Evolutionary conservation across 2,888 invertebrate genomes (phyloP).

Genomic region (Drosophila planitibia): DNA sequence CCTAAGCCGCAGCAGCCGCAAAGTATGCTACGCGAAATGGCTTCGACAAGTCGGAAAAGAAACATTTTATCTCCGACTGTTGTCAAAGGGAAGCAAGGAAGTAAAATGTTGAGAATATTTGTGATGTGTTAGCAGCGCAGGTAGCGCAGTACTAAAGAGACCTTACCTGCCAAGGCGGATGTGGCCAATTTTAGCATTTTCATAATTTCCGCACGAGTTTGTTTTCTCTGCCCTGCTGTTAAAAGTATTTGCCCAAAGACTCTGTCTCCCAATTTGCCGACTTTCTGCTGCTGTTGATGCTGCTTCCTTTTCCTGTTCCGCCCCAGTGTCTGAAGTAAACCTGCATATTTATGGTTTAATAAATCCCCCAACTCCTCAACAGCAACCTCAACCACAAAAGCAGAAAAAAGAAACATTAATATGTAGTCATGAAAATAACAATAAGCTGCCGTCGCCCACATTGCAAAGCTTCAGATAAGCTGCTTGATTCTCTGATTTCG

Average conservation of each 20-base stretch:
- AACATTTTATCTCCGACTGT: constrained; percentile 13
- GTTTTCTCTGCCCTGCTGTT: constrained; percentile 22
- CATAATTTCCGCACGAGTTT: constrained; percentile 73
- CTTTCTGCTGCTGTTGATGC: constrained; percentile 8
- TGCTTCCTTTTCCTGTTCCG: constrained; percentile 49
- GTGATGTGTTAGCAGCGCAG: constrained; percentile 4
- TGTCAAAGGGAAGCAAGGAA: constrained; percentile 6
- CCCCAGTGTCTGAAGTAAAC: constrained; percentile 42
- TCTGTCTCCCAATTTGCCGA: constrained; percentile 6
- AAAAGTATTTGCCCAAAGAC: constrained; percentile 41
- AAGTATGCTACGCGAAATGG: constrained; percentile 72
- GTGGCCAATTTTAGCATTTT: constrained; percentile 74
- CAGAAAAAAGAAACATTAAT: constrained; percentile 43
- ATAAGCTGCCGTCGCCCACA: constrained; percentile 18
- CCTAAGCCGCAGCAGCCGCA: constrained; percentile 56
- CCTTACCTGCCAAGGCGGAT: constrained; percentile 53
- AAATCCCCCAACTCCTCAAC: constrained; percentile 28
- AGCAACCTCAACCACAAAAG: background rate
- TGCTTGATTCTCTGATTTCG: constrained; percentile 7
- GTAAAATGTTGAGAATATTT: constrained; percentile 9
- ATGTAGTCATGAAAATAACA: constrained; percentile 48
- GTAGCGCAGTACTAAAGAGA: constrained; percentile 34
- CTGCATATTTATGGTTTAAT: constrained; percentile 71
- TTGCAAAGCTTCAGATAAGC: constrained; percentile 10
- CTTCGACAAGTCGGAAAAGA: constrained; percentile 44